A percentile compares a stretch with the other conserved stretches of the same genome.
Evolutionary conservation across 2,797 vertebrate species (phyloP).

Genomic region (Cheirogaleus major): DNA sequence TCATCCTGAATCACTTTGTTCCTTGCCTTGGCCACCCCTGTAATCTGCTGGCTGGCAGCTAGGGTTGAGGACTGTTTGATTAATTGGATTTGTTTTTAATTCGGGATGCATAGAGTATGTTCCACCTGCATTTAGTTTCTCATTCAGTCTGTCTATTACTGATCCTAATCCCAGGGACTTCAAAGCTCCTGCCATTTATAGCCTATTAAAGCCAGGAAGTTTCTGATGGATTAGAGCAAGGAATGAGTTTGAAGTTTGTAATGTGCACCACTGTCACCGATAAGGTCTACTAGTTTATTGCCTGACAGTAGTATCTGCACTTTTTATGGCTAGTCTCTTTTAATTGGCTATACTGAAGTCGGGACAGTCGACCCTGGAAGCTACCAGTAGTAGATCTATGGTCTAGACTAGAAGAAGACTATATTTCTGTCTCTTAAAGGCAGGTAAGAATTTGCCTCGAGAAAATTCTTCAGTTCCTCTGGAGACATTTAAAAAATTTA

Average conservation of each 20-base stretch:
- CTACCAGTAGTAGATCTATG: slow-evolving; percentile 53
- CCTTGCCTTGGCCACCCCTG: slow-evolving; percentile 62
- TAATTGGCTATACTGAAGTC: slow-evolving; percentile 83
- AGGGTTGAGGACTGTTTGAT: slow-evolving; percentile 79
- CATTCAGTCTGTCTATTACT: slow-evolving; percentile 83
- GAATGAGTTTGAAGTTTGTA: slow-evolving; percentile 91
- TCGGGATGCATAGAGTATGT: slow-evolving; percentile 76
- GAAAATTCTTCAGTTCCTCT: not conserved
- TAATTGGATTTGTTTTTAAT: slow-evolving; percentile 86
- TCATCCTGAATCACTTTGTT: slow-evolving; percentile 40
- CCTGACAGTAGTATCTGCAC: slow-evolving; percentile 86
- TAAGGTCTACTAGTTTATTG: slow-evolving; percentile 87
- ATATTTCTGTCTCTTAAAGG: not conserved
- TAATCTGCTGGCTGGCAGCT: slow-evolving; percentile 74
- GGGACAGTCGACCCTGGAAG: slow-evolving; percentile 49
- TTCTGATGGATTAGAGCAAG: slow-evolving; percentile 90
- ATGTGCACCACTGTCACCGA: slow-evolving; percentile 87
- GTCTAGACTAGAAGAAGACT: not conserved
- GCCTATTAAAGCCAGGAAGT: slow-evolving; percentile 91
- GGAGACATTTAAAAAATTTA: not conserved
- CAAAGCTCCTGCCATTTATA: slow-evolving; percentile 90
- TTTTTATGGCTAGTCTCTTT: slow-evolving; percentile 85
- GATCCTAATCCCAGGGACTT: slow-evolving; percentile 87
- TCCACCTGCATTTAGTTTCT: slow-evolving; percentile 84
- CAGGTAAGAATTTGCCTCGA: not conserved